Evolutionary conservation across 2,888 invertebrate species (phyloP).

Genomic region (Ptycholaimellus sp.): DNA sequence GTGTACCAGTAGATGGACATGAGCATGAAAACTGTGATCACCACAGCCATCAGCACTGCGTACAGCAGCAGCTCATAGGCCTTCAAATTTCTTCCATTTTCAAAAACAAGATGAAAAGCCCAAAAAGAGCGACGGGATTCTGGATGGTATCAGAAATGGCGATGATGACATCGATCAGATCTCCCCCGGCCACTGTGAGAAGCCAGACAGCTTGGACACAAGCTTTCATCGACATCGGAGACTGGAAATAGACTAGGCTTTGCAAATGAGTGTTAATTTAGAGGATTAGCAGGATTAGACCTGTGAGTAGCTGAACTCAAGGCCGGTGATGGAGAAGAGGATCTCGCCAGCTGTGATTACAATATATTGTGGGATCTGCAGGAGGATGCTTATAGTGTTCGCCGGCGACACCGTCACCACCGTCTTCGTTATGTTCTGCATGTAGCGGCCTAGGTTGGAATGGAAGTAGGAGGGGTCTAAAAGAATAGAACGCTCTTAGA

Average conservation of each 20-base stretch:
- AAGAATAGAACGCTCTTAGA: too few species aligned
- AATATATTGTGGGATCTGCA: constrained; percentile 28
- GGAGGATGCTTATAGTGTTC: constrained; percentile 18
- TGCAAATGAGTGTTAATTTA: too few species aligned
- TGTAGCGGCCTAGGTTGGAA: too few species aligned
- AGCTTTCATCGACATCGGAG: constrained; percentile 73
- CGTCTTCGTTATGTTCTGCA: too few species aligned
- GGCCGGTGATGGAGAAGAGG: constrained; percentile 30
- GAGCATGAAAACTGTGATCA: constrained; percentile 52
- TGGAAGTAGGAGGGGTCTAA: too few species aligned
- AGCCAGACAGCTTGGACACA: constrained; percentile 70
- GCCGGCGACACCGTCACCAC: too few species aligned
- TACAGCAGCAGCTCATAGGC: constrained; percentile 64
- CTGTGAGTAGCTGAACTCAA: constrained; percentile 20
- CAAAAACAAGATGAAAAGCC: background rate
- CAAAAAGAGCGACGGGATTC: constrained; percentile 4
- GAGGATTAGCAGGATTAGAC: constrained; percentile 6
- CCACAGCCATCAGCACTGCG: constrained; percentile 55
- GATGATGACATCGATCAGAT: constrained; percentile 64
- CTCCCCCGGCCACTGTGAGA: constrained; percentile 69
- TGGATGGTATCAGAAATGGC: too few species aligned
- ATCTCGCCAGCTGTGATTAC: constrained; percentile 30
- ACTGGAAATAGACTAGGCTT: too few species aligned
- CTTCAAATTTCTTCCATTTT: constrained; percentile 34
- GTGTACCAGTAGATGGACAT: constrained; percentile 52